Evolutionary conservation across 2,113 vertebrate genomes (phyloP).

Genomic region (Rhizomys pruinosus): DNA sequence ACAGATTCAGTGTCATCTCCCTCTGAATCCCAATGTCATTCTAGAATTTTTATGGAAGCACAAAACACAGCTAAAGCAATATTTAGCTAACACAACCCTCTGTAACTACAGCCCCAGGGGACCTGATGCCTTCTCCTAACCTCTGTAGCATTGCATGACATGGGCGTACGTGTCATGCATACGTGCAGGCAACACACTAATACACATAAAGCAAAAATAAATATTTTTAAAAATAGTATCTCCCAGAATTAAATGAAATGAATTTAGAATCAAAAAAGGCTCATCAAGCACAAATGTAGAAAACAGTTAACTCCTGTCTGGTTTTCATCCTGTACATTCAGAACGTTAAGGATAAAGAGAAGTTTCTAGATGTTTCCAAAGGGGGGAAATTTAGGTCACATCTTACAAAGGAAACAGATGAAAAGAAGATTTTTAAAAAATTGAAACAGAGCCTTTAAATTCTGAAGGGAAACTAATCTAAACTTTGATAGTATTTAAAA

Average conservation of each 20-base stretch:
- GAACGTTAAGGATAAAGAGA: neutral
- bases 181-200: no score
- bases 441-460: neutral
- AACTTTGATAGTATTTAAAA: neutral
- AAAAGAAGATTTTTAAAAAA: neutral
- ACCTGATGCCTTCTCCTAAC: no score
- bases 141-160: no score
- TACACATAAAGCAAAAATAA: no score
- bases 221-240: no score
- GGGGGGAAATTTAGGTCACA: neutral
- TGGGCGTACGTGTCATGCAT: no score
- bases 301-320: neutral
- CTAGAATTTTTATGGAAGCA: no score
- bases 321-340: neutral
- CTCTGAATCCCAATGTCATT: no score
- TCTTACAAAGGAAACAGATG: neutral
- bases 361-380: neutral
- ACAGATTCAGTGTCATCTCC: no score
- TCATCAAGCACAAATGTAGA: neutral
- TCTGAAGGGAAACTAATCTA: neutral
- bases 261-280: neutral
- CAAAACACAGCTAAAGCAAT: no score
- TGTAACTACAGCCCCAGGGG: no score
- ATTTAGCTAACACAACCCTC: no score
- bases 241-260: neutral